These are phyloP conservation scores for Drosophila pseudoananassae DNA, from an alignment of 1,140 invertebrate species.

Conservation along the genomic window DNA sequence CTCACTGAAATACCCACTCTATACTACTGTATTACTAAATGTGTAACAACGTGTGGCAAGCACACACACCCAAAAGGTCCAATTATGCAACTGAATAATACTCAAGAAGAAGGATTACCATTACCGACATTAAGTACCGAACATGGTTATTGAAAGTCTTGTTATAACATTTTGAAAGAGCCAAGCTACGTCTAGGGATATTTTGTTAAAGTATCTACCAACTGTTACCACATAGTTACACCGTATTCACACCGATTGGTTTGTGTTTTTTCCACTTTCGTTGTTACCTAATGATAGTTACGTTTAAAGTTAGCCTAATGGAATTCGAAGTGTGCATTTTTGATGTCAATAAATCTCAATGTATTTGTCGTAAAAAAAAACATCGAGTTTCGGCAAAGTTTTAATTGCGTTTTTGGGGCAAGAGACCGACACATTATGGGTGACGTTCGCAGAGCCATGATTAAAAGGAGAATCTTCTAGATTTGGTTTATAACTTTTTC, in stretches of 20 bases:
- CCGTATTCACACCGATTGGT: slow-evolving; percentile 11
- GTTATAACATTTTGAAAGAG: slow-evolving; percentile 42
- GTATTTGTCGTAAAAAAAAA: slow-evolving; percentile 64
- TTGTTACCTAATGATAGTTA: slow-evolving; percentile 45
- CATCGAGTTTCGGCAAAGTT: slow-evolving; percentile 13
- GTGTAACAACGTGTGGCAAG: slow-evolving; percentile 61
- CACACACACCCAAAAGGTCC: slow-evolving; percentile 70
- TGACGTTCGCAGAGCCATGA: neutral
- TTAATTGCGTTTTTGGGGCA: slow-evolving; percentile 19
- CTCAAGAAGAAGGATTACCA: slow-evolving; percentile 31
- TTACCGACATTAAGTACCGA: slow-evolving; percentile 7
- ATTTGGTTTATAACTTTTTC: slow-evolving; percentile 18
- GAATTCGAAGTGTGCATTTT: slow-evolving; percentile 69
- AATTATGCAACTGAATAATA: slow-evolving; percentile 75
- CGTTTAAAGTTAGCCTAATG: slow-evolving; percentile 59
- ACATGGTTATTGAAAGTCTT: slow-evolving; percentile 23
- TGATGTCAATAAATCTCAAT: slow-evolving; percentile 80
- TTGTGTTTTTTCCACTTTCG: slow-evolving; percentile 16
- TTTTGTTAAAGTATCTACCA: slow-evolving; percentile 45
- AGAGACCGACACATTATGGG: neutral
- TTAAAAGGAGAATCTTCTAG: neutral
- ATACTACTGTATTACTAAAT: slow-evolving; percentile 55
- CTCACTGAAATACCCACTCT: slow-evolving; percentile 12
- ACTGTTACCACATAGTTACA: slow-evolving; percentile 36
- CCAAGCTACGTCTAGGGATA: slow-evolving; percentile 39